These are phyloP conservation scores for Orbicella faveolata DNA, from an alignment of 64 coral and sea anemone species.

Conservation along the genomic window DNA sequence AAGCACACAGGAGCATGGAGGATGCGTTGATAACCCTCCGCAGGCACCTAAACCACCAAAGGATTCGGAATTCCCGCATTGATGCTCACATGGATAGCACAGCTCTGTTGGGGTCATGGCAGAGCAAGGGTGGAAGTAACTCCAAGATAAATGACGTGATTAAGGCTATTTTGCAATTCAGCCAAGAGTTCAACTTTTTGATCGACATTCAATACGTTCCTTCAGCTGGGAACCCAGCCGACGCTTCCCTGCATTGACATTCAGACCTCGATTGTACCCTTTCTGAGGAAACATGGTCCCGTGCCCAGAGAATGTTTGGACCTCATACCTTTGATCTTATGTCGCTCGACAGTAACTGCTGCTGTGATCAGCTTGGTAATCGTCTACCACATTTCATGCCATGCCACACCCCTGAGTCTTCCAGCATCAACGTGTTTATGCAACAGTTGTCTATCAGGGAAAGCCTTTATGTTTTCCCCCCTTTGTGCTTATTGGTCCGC, in stretches of 20 bases:
- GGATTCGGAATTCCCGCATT: background rate
- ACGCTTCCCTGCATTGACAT: background rate
- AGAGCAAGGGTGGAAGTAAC: no score
- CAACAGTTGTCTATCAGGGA: background rate
- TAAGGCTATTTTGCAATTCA: background rate
- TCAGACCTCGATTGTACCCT: slow-evolving; percentile 13
- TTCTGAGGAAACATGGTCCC: background rate
- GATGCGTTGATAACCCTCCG: no score
- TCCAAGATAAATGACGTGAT: background rate
- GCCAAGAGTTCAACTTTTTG: background rate
- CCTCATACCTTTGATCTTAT: slow-evolving; percentile 23
- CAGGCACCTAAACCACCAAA: no score
- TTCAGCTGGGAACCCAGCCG: background rate
- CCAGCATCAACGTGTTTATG: slow-evolving; percentile 25
- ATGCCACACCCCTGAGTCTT: background rate
- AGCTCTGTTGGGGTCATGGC: no score
- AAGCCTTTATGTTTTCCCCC: slow-evolving; percentile 62
- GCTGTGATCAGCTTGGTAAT: background rate
- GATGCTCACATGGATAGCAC: slow-evolving; percentile 15
- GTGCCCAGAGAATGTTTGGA: background rate
- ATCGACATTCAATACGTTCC: slow-evolving; percentile 6
- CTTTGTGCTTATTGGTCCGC: slow-evolving; percentile 21
- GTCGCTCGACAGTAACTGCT: slow-evolving; percentile 28
- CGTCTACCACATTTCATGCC: no score
- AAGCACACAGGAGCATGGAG: no score